These are phyloP conservation scores for Lasioglossum morio DNA, from an alignment of 2,888 invertebrate genomes.

Conservation along the genomic window DNA sequence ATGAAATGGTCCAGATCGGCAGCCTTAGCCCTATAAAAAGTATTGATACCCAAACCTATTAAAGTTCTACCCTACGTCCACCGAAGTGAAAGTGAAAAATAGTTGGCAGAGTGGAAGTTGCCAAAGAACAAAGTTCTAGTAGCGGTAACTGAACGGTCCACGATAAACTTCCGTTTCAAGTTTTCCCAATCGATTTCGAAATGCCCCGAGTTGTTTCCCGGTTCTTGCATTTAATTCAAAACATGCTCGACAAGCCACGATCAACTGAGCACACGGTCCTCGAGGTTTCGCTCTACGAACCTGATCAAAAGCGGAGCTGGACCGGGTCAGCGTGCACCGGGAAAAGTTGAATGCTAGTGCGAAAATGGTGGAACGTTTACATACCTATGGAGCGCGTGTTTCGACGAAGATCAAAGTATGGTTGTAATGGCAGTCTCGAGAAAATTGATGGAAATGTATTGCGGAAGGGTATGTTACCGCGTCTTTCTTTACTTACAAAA, in stretches of 20 bases:
- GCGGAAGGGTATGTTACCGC: neutral
- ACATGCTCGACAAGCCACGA: neutral
- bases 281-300: neutral
- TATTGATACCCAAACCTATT: neutral
- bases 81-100: neutral
- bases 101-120: neutral
- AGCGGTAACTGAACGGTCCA: neutral
- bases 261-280: neutral
- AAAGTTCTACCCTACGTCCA: neutral
- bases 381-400: neutral
- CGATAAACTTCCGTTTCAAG: neutral
- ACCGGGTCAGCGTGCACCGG: neutral
- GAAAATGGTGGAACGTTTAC: neutral
- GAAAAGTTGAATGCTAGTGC: neutral
- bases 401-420: slow-evolving; percentile 55
- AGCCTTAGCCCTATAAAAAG: neutral
- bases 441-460: slow-evolving; percentile 47
- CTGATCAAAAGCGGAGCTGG: neutral
- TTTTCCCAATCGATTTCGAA: neutral
- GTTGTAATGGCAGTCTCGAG: slow-evolving; percentile 17
- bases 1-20: no score
- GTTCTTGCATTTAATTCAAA: neutral
- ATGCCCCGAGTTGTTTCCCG: neutral
- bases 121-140: neutral
- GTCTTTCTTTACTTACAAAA: neutral